Evolutionary conservation across 2,888 invertebrate species (phyloP).

Genomic region (Matsumyia berberina): DNA sequence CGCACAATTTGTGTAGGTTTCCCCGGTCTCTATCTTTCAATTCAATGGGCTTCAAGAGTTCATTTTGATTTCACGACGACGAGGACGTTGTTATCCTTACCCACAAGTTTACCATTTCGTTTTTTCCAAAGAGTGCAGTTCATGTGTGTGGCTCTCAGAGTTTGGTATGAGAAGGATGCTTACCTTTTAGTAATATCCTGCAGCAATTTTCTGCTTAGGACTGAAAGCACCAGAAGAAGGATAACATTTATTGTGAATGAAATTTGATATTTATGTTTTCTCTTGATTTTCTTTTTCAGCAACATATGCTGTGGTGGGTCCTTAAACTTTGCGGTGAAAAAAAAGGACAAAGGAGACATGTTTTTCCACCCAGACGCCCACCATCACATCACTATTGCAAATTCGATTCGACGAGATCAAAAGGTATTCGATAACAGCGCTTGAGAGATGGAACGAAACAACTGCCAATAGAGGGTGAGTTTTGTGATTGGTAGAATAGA

Average conservation of each 20-base stretch:
- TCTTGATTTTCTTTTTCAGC: background rate
- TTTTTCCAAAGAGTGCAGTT: constrained; percentile 7
- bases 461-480: too few relatives aligned
- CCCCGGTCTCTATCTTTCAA: constrained; percentile 21
- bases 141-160: background rate
- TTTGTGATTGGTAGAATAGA: too few relatives aligned
- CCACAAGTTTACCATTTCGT: constrained; percentile 37
- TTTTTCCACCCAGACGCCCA: constrained; percentile 8
- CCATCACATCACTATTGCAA: constrained; percentile 30
- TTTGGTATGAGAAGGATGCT: constrained; percentile 39
- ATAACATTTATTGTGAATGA: constrained; percentile 55
- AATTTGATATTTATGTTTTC: constrained; percentile 42
- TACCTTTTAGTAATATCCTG: constrained; percentile 59
- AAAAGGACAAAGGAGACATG: background rate
- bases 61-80: constrained; percentile 66
- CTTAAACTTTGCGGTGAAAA: constrained; percentile 4
- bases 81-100: constrained; percentile 38
- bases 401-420: constrained; percentile 27
- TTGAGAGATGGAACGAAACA: background rate
- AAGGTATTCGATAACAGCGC: constrained; percentile 17
- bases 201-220: constrained; percentile 43
- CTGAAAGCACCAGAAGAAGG: constrained; percentile 7
- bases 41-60: constrained; percentile 68
- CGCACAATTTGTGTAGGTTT: background rate
- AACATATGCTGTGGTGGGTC: constrained; percentile 19